Conservation (phyloP, 2,888 invertebrate genomes). For the Oxytorus armatus region DNA sequence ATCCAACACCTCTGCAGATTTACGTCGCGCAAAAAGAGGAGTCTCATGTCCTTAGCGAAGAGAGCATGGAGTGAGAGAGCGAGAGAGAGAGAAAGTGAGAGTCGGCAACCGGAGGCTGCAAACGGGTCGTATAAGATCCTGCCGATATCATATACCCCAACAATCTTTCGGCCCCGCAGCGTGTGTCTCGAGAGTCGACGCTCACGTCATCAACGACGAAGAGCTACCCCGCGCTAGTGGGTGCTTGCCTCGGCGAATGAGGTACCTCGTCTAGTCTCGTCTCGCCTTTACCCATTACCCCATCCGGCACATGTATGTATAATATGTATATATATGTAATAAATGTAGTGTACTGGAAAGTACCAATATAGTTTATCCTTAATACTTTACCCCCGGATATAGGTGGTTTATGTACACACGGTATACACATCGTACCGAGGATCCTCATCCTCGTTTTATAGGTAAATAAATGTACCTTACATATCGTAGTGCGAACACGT, state of each 20-base stretch:
- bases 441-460: not conserved
- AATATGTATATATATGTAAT: not conserved
- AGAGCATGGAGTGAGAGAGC: not conserved
- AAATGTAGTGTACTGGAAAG: conserved; percentile 6
- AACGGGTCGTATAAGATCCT: conserved; percentile 38
- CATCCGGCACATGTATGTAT: not conserved
- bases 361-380: conserved; percentile 15
- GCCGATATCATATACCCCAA: conserved; percentile 15
- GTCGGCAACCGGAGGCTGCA: conserved; percentile 28
- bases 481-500: not conserved
- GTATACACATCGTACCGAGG: not conserved
- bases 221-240: conserved; percentile 25
- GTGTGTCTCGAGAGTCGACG: conserved; percentile 35
- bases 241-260: conserved; percentile 29
- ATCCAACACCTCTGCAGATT: conserved; percentile 25
- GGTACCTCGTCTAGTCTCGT: conserved; percentile 22
- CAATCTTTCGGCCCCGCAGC: conserved; percentile 13
- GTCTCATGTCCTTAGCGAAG: conserved; percentile 18
- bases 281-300: not conserved
- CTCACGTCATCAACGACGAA: conserved; percentile 43
- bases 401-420: not conserved
- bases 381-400: conserved; percentile 8
- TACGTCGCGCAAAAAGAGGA: conserved; percentile 9
- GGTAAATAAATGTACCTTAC: not conserved
- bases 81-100: not conserved